Evolutionary conservation across 2,888 invertebrate species (phyloP).

Genomic region (Caenorhabditis sinica): DNA sequence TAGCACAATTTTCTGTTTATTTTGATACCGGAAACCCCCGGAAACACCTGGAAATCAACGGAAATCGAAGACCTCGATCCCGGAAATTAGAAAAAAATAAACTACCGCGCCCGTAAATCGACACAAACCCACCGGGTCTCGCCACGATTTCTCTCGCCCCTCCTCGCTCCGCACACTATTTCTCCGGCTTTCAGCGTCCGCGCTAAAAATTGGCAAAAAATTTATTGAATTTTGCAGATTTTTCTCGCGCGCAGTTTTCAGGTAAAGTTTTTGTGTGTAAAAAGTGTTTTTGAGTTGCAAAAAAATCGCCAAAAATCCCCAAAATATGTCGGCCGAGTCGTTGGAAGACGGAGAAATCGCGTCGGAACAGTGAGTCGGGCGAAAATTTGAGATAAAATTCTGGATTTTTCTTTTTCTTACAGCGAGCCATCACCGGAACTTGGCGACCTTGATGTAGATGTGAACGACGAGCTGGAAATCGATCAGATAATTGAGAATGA

Average conservation of each 20-base stretch:
- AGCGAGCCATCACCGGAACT: conserved; percentile 11
- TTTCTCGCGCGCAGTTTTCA: conserved; percentile 3
- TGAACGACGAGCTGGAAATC: conserved; percentile 16
- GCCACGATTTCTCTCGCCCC: conserved; percentile 32
- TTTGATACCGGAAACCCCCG: no score
- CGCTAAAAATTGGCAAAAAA: conserved; percentile 11
- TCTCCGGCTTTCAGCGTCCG: background rate
- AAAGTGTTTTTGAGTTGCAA: no score
- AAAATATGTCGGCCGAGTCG: conserved; percentile 28
- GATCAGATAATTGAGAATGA: conserved; percentile 33
- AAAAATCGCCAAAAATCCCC: background rate
- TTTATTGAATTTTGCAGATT: background rate
- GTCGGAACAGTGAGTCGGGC: conserved; percentile 47
- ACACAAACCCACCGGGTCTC: conserved; percentile 28
- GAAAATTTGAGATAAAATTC: background rate
- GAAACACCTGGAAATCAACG: no score
- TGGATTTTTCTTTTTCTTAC: background rate
- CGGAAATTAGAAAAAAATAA: background rate
- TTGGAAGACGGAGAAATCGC: conserved; percentile 62
- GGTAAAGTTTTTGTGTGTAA: conserved; percentile 18
- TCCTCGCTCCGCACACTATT: conserved; percentile 25
- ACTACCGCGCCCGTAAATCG: background rate
- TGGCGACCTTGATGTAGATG: conserved; percentile 19
- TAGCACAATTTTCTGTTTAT: no score
- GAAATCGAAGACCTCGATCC: no score